phyloP scores from a whole-genome alignment of 1,140 invertebrate genomes.

The Cydia pomonella region DNA sequence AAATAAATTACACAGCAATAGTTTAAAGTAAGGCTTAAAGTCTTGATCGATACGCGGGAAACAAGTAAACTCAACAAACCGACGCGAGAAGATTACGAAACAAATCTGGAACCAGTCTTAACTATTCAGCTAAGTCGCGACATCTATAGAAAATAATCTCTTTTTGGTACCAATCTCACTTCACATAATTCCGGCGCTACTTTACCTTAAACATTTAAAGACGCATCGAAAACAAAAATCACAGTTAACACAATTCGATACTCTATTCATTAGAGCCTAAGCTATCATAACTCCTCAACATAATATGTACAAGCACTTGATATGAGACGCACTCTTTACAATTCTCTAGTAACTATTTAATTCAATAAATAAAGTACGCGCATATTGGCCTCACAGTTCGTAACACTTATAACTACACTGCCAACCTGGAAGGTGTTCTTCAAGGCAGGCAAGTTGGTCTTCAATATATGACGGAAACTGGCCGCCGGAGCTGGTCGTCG shows the following conservation, averaged over 20 bases:
- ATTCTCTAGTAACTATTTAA: conserved; percentile 56
- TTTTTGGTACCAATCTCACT: conserved; percentile 80
- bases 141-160: conserved; percentile 70
- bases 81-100: conserved; percentile 47
- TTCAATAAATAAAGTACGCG: conserved; percentile 66
- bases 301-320: conserved; percentile 74
- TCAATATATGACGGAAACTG: conserved; percentile 78
- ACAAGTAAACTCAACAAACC: conserved; percentile 70
- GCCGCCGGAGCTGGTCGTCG: conserved; percentile 74
- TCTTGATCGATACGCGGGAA: conserved; percentile 38
- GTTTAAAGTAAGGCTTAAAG: conserved; percentile 47
- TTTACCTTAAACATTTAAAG: conserved; percentile 63
- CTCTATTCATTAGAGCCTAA: conserved; percentile 23
- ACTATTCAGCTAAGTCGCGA: conserved; percentile 63
- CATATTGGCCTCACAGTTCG: conserved; percentile 51
- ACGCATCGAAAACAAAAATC: conserved; percentile 73
- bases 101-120: conserved; percentile 49
- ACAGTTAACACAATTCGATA: conserved; percentile 66
- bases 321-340: conserved; percentile 66
- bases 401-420: conserved; percentile 50
- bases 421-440: conserved; percentile 55
- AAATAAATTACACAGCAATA: conserved; percentile 67
- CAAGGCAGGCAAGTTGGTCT: conserved; percentile 73
- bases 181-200: conserved; percentile 62
- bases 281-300: conserved; percentile 44